A percentile compares a stretch with the other conserved stretches of the same genome.
Evolutionary conservation across 35 echinoderm and acorn worm genomes (phyloP).

Genomic region (Acanthaster planci): DNA sequence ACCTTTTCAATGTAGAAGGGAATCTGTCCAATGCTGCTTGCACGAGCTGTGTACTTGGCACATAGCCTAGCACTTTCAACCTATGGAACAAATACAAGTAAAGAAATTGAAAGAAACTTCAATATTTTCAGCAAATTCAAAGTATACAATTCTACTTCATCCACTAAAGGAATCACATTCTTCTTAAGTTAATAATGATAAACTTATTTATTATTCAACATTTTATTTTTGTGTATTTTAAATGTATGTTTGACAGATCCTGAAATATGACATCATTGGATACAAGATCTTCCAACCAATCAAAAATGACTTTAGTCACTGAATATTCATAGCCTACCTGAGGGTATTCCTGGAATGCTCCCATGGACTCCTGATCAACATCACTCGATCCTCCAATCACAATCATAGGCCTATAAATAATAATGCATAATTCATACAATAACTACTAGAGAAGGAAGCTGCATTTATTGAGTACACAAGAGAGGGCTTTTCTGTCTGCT

Average conservation of each 20-base stretch:
- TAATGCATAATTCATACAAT: too few relatives aligned
- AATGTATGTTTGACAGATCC: too few relatives aligned
- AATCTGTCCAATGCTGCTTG: slow-evolving; percentile 66
- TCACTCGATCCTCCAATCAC: slow-evolving; percentile 96
- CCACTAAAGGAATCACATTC: not conserved
- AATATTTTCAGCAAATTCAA: not conserved
- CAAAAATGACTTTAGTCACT: too few relatives aligned
- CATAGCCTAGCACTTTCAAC: slow-evolving; percentile 89
- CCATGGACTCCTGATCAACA: slow-evolving; percentile 81
- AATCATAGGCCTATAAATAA: slow-evolving; percentile 78
- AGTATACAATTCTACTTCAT: not conserved
- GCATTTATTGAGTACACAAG: too few relatives aligned
- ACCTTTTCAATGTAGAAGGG: slow-evolving; percentile 93
- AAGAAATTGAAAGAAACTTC: not conserved
- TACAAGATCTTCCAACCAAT: too few relatives aligned
- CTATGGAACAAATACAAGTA: slow-evolving; percentile 32
- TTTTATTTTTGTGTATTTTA: too few relatives aligned
- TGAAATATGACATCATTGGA: too few relatives aligned
- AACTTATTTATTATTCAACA: too few relatives aligned
- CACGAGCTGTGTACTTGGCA: slow-evolving; percentile 85
- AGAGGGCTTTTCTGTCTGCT: too few relatives aligned
- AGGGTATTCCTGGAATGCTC: slow-evolving; percentile 94
- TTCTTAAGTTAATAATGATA: too few relatives aligned
- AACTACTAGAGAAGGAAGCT: too few relatives aligned
- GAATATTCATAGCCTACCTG: slow-evolving; percentile 63